phyloP scores from a whole-genome alignment of 2,888 invertebrate species.

The Andrena dorsata region DNA sequence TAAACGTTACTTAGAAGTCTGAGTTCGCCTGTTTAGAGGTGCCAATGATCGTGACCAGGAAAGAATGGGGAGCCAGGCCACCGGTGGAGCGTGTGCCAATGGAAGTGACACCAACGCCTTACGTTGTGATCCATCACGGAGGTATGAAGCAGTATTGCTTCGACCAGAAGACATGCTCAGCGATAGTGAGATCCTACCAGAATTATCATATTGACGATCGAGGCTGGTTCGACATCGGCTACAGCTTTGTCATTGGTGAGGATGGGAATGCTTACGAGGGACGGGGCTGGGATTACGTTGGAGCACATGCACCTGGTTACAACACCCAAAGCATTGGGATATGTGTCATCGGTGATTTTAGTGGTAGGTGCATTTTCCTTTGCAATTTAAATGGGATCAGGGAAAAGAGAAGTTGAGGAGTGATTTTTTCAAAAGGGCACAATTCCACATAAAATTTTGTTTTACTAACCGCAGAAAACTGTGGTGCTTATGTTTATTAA shows the following conservation, averaged over 20 bases:
- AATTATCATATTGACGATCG: slow-evolving; percentile 81
- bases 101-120: slow-evolving; percentile 76
- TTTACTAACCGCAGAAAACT: too few species aligned
- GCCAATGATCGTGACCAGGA: slow-evolving; percentile 78
- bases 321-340: slow-evolving; percentile 84
- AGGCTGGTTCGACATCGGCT: slow-evolving; percentile 84
- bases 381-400: too few species aligned
- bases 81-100: slow-evolving; percentile 61
- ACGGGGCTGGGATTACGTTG: slow-evolving; percentile 84
- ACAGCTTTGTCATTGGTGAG: slow-evolving; percentile 86
- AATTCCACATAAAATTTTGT: too few species aligned
- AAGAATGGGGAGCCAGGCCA: slow-evolving; percentile 82
- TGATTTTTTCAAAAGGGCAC: too few species aligned
- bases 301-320: slow-evolving; percentile 83
- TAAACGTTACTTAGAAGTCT: background rate
- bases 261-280: slow-evolving; percentile 85
- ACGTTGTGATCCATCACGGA: slow-evolving; percentile 84
- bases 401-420: too few species aligned
- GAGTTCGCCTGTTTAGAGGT: slow-evolving; percentile 63
- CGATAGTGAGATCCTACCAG: slow-evolving; percentile 81
- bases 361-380: slow-evolving; percentile 70
- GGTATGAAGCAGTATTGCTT: slow-evolving; percentile 79
- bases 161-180: slow-evolving; percentile 74
- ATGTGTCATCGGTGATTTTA: slow-evolving; percentile 83
- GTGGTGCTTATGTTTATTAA: too few species aligned